Conservation (phyloP, 2,797 vertebrate genomes). For the Ptychobarbus kaznakovi region DNA sequence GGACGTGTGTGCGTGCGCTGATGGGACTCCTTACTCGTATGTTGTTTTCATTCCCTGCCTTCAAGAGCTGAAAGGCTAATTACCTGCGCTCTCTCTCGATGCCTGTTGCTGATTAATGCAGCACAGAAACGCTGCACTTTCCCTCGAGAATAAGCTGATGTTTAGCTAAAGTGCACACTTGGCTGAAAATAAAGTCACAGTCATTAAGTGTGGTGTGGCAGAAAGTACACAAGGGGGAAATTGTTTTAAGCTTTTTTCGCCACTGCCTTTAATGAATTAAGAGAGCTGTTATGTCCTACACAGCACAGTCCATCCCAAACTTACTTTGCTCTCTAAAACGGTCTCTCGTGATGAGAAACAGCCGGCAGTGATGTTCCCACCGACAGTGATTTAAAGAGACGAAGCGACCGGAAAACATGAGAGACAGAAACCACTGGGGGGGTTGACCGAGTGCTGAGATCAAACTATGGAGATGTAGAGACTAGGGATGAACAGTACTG, state of each 20-base stretch:
- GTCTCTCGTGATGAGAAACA: neutral
- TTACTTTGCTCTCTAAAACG: neutral
- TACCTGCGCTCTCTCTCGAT: conserved; percentile 13
- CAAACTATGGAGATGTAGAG: neutral
- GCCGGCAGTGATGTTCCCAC: neutral
- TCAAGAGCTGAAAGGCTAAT: conserved; percentile 41
- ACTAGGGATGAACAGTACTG: neutral
- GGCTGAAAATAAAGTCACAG: neutral
- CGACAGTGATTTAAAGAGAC: neutral
- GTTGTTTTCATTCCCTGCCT: conserved; percentile 40
- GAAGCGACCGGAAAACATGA: neutral
- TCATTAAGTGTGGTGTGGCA: neutral
- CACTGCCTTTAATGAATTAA: neutral
- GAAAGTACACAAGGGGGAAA: neutral
- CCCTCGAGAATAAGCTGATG: conserved; percentile 5
- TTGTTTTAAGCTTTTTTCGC: neutral
- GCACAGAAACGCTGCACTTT: conserved; percentile 12
- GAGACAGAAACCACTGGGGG: neutral
- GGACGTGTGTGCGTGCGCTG: neutral
- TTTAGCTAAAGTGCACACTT: conserved; percentile 33
- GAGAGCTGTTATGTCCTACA: neutral
- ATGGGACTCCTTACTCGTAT: conserved; percentile 2
- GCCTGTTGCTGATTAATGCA: conserved; percentile 47
- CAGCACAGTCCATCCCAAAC: neutral
- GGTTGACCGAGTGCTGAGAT: neutral